Conservation (phyloP, 2,113 vertebrate species). For the Misgurnus anguillicaudatus region DNA sequence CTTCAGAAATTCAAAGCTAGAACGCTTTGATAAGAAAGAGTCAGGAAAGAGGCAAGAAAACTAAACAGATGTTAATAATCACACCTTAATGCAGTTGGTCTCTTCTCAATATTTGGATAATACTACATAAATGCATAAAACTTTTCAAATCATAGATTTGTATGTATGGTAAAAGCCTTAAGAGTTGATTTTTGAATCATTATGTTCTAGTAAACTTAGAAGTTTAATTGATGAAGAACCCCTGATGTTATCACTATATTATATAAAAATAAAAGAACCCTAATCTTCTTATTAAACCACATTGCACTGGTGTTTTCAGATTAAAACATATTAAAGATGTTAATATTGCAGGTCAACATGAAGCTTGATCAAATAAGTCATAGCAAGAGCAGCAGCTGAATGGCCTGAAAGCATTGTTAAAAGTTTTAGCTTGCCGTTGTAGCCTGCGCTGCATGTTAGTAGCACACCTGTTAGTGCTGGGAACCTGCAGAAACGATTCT, state of each 20-base stretch:
- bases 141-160: neutral
- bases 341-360: slow-evolving; percentile 49
- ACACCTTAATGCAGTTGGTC: neutral
- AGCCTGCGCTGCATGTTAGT: slow-evolving; percentile 49
- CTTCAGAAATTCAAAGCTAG: neutral
- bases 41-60: neutral
- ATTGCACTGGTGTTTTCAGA: neutral
- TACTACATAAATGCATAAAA: neutral
- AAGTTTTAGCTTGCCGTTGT: slow-evolving; percentile 31
- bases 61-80: neutral
- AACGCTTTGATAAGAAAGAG: neutral
- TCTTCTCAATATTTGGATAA: neutral
- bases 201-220: neutral
- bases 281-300: neutral
- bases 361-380: slow-evolving; percentile 24
- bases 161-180: neutral
- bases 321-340: neutral
- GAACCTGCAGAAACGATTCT: slow-evolving; percentile 19
- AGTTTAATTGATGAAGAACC: neutral
- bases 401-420: slow-evolving; percentile 41
- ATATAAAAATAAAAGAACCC: neutral
- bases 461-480: slow-evolving; percentile 44
- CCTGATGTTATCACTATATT: neutral
- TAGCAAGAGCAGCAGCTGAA: slow-evolving; percentile 27
- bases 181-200: neutral